These are phyloP conservation scores for Sarcophaga rosellei DNA, from an alignment of 2,888 invertebrate genomes.

Conservation along the genomic window DNA sequence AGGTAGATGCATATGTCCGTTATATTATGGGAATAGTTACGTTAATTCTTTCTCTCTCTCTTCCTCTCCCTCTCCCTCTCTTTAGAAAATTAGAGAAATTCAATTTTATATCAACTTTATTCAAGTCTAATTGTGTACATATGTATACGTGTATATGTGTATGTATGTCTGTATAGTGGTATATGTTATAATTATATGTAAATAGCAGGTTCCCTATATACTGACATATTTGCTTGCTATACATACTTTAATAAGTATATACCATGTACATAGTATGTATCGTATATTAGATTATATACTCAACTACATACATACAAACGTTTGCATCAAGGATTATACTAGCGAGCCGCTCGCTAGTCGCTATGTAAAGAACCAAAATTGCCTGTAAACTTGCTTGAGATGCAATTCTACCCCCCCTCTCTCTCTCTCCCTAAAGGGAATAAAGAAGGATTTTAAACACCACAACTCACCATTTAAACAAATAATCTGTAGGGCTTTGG, in stretches of 20 bases:
- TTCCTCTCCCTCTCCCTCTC: not conserved
- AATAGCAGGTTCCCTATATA: not conserved
- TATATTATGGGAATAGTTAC: slow-evolving; percentile 11
- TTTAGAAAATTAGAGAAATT: slow-evolving; percentile 39
- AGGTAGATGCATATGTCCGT: not conserved
- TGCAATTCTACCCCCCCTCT: too few species aligned
- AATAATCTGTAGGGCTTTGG: too few species aligned
- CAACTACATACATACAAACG: not conserved
- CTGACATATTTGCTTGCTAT: too few species aligned
- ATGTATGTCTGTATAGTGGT: too few species aligned
- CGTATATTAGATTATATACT: too few species aligned
- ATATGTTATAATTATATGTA: slow-evolving; percentile 30
- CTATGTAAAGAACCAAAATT: not conserved
- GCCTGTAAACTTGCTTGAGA: too few species aligned
- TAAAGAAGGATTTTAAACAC: too few species aligned
- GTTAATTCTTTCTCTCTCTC: too few species aligned
- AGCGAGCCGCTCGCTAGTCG: not conserved
- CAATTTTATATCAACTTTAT: slow-evolving; percentile 37
- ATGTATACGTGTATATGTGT: too few species aligned
- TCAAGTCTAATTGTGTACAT: not conserved
- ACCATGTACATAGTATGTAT: not conserved
- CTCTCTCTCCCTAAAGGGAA: too few species aligned
- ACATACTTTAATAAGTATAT: not conserved
- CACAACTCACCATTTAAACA: too few species aligned
- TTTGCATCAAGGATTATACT: not conserved